Percentiles rank a stretch among this genome's conserved stretches.
Evolutionary conservation across 2,797 vertebrate species (phyloP).

Genomic region (Sternarchorhynchus goeldii): DNA sequence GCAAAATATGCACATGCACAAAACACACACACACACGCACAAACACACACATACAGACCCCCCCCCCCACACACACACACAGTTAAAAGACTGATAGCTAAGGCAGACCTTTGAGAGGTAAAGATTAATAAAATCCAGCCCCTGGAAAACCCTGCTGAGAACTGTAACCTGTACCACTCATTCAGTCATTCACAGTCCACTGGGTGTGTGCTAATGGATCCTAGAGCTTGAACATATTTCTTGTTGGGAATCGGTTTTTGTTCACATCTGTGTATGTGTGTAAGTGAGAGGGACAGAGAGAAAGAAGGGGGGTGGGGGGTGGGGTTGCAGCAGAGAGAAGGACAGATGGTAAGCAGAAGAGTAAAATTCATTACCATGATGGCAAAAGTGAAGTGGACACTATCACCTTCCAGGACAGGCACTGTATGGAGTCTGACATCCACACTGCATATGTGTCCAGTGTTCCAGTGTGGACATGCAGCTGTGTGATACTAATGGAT

Average conservation of each 20-base stretch:
- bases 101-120: constrained; percentile 4
- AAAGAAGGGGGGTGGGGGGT: not conserved
- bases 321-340: no score
- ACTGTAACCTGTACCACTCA: constrained; percentile 26
- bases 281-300: constrained; percentile 13
- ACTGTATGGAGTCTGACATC: constrained; percentile 3
- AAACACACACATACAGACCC: no score
- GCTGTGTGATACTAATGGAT: no score
- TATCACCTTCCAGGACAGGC: constrained; percentile 27
- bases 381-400: constrained; percentile 47
- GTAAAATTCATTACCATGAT: constrained; percentile 31
- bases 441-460: not conserved
- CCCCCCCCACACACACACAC: no score
- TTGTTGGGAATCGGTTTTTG: constrained; percentile 8
- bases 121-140: constrained; percentile 14
- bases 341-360: no score
- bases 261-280: constrained; percentile 37
- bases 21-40: no score
- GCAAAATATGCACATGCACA: not conserved
- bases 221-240: not conserved
- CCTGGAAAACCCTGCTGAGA: not conserved
- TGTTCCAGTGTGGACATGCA: no score
- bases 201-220: constrained; percentile 4
- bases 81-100: not conserved
- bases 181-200: not conserved